Evolutionary conservation across 2,113 vertebrate species (phyloP).

Genomic region (Xerus inauris): DNA sequence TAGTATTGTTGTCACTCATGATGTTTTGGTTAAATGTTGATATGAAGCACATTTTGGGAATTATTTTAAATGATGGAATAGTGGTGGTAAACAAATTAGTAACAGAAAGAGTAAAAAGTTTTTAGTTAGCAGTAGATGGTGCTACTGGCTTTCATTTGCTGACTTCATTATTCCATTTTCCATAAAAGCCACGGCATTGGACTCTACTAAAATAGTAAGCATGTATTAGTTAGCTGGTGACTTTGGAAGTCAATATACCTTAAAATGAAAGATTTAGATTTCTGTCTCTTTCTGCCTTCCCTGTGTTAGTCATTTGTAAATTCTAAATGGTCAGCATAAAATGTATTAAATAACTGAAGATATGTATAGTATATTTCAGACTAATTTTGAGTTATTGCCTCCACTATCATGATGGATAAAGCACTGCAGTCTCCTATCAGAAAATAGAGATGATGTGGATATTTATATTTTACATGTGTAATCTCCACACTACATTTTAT

Average conservation of each 20-base stretch:
- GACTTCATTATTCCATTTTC: slow-evolving; percentile 28
- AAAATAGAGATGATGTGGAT: slow-evolving; percentile 49
- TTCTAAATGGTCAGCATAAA: slow-evolving; percentile 59
- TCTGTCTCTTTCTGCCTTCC: neutral
- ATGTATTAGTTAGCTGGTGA: neutral
- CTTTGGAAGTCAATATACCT: slow-evolving; percentile 41
- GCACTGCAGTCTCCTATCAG: slow-evolving; percentile 58
- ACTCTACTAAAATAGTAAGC: neutral
- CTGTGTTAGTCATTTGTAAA: slow-evolving; percentile 34
- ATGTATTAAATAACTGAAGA: slow-evolving; percentile 23
- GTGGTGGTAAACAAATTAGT: slow-evolving; percentile 16
- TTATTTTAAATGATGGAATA: slow-evolving; percentile 54
- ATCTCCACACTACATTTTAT: slow-evolving; percentile 61
- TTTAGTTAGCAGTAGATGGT: slow-evolving; percentile 47
- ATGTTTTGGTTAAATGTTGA: slow-evolving; percentile 60
- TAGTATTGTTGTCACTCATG: slow-evolving; percentile 10
- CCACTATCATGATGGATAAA: slow-evolving; percentile 55
- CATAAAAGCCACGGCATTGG: neutral
- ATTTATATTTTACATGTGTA: slow-evolving; percentile 67
- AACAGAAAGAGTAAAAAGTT: neutral
- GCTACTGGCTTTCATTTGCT: slow-evolving; percentile 47
- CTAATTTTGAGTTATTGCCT: slow-evolving; percentile 18
- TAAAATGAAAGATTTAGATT: slow-evolving; percentile 54
- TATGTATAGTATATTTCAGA: slow-evolving; percentile 3
- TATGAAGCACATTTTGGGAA: slow-evolving; percentile 32